Evolutionary conservation across 2,888 invertebrate genomes (phyloP).

Genomic region (Drosophila vallismaia): DNA sequence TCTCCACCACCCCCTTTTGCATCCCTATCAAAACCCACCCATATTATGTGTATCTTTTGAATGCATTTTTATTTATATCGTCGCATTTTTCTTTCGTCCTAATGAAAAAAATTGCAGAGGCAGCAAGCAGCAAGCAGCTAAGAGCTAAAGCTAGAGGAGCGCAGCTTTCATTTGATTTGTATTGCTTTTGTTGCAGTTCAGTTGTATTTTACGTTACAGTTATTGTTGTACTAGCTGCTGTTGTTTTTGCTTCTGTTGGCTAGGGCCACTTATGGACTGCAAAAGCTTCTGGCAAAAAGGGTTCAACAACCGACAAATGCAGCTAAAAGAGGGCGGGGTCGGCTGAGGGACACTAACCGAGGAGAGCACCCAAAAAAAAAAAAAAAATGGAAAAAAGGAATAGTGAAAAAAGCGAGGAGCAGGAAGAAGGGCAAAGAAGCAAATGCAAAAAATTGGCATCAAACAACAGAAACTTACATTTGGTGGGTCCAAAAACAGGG

Average conservation of each 20-base stretch:
- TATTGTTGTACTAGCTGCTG: slow-evolving; percentile 4
- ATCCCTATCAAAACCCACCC: neutral
- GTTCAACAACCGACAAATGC: slow-evolving; percentile 77
- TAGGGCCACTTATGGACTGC: slow-evolving; percentile 68
- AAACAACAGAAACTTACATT: slow-evolving; percentile 76
- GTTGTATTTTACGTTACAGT: slow-evolving; percentile 25
- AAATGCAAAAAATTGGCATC: slow-evolving; percentile 77
- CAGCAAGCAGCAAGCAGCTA: neutral
- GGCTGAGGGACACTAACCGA: slow-evolving; percentile 12
- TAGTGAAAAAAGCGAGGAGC: slow-evolving; percentile 31
- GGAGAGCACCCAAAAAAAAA: slow-evolving; percentile 44
- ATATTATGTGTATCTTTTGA: slow-evolving; percentile 59
- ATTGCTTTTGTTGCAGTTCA: slow-evolving; percentile 52
- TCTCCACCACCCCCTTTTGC: neutral
- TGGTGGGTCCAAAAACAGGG: slow-evolving; percentile 34
- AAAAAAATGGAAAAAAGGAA: slow-evolving; percentile 19
- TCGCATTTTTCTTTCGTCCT: slow-evolving; percentile 68
- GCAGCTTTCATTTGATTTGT: slow-evolving; percentile 73
- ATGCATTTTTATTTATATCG: slow-evolving; percentile 67
- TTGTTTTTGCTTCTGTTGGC: slow-evolving; percentile 38
- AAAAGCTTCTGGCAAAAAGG: slow-evolving; percentile 59
- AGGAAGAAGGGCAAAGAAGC: slow-evolving; percentile 22
- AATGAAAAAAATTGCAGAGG: slow-evolving; percentile 61
- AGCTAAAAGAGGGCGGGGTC: slow-evolving; percentile 14
- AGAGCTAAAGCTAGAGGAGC: slow-evolving; percentile 29